Evolutionary conservation across 1,140 invertebrate genomes (phyloP).

Genomic region (Pomacea maculata): DNA sequence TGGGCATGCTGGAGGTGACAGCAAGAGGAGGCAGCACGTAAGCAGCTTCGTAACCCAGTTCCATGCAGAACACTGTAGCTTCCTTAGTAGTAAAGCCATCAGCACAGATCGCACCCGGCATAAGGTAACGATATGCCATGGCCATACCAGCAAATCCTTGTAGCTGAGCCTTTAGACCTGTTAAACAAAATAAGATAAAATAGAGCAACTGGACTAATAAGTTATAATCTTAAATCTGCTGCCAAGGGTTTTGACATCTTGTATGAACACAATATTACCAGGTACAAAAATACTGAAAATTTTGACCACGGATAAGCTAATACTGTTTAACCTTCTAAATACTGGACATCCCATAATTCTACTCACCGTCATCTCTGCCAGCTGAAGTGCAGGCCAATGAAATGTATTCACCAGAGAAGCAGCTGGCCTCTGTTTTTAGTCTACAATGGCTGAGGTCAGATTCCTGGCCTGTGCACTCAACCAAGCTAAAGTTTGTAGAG

Average conservation of each 20-base stretch:
- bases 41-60: conserved; percentile 67
- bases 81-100: conserved; percentile 25
- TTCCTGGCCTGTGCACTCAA: conserved; percentile 40
- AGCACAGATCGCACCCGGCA: conserved; percentile 29
- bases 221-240: background rate
- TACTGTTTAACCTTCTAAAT: no score
- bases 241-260: no score
- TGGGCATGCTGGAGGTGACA: background rate
- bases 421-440: conserved; percentile 45
- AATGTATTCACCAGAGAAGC: conserved; percentile 43
- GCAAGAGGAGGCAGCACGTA: conserved; percentile 50
- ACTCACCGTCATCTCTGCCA: conserved; percentile 7
- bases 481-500: conserved; percentile 28
- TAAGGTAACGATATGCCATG: conserved; percentile 72
- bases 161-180: conserved; percentile 17
- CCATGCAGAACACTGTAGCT: conserved; percentile 29
- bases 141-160: conserved; percentile 12
- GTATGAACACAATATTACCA: no score
- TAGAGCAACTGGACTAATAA: background rate
- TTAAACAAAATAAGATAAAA: background rate
- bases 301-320: no score
- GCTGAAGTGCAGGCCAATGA: conserved; percentile 36
- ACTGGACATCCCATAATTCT: background rate
- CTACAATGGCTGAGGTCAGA: conserved; percentile 72
- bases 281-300: no score